phyloP scores from a whole-genome alignment of 2,888 invertebrate species.

The Megastigmus dorsalis region DNA sequence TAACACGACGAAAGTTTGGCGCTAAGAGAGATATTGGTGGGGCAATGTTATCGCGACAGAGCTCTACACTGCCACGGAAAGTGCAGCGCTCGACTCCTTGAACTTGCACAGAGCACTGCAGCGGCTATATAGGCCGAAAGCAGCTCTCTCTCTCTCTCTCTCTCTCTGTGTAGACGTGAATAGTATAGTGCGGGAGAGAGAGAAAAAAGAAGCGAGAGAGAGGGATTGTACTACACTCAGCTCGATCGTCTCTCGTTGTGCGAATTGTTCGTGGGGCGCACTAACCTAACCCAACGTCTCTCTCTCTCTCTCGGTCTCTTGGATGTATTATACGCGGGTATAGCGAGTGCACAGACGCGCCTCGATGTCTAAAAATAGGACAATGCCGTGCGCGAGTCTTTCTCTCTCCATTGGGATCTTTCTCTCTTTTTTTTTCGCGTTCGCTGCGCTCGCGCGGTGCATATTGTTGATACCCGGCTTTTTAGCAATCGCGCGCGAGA shows the following conservation, averaged over 20 bases:
- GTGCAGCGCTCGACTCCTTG: too few species aligned
- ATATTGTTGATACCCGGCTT: too few species aligned
- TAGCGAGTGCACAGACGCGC: not conserved
- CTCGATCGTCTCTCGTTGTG: not conserved
- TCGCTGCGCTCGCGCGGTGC: too few species aligned
- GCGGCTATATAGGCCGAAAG: too few species aligned
- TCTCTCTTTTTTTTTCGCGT: not conserved
- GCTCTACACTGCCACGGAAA: too few species aligned
- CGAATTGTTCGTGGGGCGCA: conserved; percentile 31
- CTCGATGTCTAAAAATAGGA: conserved; percentile 46
- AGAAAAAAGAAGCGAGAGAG: not conserved
- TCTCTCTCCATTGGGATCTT: conserved; percentile 28
- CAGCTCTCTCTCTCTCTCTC: too few species aligned
- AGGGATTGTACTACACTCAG: not conserved
- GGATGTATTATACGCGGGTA: not conserved
- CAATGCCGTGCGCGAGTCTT: conserved; percentile 35
- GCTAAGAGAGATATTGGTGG: too few species aligned
- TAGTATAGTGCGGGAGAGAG: not conserved
- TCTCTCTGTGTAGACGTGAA: too few species aligned
- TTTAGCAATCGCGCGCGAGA: too few species aligned
- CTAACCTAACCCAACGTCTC: conserved; percentile 47
- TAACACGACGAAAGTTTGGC: too few species aligned
- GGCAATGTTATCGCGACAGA: too few species aligned
- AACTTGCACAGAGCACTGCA: too few species aligned
- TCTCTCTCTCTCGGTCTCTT: conserved; percentile 13